Base-by-base conservation (phyloP, 2,113 vertebrate species). In the Xiphophorus maculatus region DNA sequence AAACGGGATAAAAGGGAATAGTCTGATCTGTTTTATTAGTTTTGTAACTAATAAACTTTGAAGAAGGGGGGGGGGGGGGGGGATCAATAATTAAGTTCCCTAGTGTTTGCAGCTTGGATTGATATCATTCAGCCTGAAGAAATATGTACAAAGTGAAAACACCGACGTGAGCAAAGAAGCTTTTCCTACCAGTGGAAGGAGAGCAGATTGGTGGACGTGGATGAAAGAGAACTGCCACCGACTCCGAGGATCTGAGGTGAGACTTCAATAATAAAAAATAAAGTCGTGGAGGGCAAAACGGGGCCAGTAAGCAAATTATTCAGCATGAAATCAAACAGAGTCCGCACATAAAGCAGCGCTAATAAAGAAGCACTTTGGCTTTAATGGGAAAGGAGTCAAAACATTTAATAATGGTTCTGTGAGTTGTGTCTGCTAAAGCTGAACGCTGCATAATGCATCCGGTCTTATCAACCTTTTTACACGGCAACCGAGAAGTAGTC, bases 141-240 rank as follows among this genome's bases (percentile, higher is more conserved):
- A 58, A 25, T 22, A 25, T 25, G 51, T 58, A n/a, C 19, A n/a
- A 25, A 58, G 22, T 61, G 64, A 51, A 80, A 66, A 67, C 48
- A 72, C 22, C 60, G 67, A 70, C 40, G 67, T 30, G 30, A 32
- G 35, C 35, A 37, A 69, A 65, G 30, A 78, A 6, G 62, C 60
- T 63, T 79, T 74, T 54, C 69, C 19, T 60, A n/a, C 69, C 69
- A 37, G 51, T 13, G 14, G 54, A 69, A 80, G 66, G 63, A 32
- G 29, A 81, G 67, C 63, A 71, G 74, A 76, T n/a, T 62, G 83
- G 83, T 66, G 51, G 81, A 86, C 48, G 48, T 0, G 32, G 80
- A 80, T 85, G 66, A 86, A 75, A 84, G 73, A 76, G 73, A 81
- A 71, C 32, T 60, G 72, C 70, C 35, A 32, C 74, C 54, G 54